Conservation (phyloP, 2,797 vertebrate genomes). For the Lates japonicus region DNA sequence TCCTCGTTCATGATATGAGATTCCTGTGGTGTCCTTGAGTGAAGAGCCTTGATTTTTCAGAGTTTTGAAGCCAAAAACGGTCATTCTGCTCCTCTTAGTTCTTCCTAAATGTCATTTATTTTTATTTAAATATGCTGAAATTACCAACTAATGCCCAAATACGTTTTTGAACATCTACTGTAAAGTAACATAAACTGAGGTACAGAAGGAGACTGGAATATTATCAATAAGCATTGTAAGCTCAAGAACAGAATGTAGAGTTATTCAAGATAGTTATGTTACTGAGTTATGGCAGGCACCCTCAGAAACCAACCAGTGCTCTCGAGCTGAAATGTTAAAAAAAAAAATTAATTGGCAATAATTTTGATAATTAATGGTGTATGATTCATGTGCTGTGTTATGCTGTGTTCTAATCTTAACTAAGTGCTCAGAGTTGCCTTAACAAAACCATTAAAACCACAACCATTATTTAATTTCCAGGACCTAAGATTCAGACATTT, state of each 20-base stretch:
- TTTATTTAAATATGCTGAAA: neutral
- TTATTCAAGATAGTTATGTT: neutral
- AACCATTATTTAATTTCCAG: too few species aligned
- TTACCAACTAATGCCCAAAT: neutral
- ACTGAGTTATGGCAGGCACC: too few species aligned
- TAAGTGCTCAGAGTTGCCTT: too few species aligned
- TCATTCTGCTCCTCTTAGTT: conserved; percentile 14
- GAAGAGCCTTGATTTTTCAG: conserved; percentile 61
- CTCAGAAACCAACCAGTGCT: too few species aligned
- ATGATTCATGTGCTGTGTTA: too few species aligned
- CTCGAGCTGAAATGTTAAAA: too few species aligned
- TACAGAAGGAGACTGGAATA: neutral
- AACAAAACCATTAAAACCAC: too few species aligned
- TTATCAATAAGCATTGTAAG: neutral
- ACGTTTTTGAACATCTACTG: neutral
- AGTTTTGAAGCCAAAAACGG: conserved; percentile 32
- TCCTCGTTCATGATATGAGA: conserved; percentile 67
- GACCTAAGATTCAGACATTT: too few species aligned
- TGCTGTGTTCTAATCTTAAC: too few species aligned
- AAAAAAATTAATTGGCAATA: too few species aligned
- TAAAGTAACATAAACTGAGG: neutral
- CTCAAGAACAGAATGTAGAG: neutral
- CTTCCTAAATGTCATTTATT: conserved; percentile 1
- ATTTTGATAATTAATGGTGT: too few species aligned
- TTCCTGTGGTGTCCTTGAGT: conserved; percentile 64